Evolutionary conservation across 2,797 vertebrate genomes (phyloP), one percentile per base, ranked within the genome.

Genomic region (Galaxias olidus): DNA sequence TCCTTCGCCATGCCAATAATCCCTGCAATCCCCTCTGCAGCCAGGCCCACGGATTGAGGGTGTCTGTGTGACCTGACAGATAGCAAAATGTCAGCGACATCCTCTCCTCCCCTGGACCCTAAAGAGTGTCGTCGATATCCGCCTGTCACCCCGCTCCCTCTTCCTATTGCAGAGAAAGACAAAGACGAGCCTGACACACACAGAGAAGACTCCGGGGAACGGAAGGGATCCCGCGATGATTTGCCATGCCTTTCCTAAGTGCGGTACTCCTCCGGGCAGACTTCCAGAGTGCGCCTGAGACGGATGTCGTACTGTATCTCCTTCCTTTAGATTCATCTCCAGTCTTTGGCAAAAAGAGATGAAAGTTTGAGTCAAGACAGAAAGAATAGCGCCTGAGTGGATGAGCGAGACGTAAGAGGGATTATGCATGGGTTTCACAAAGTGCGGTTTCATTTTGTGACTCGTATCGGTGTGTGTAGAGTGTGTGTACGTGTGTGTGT

Each of bases 291-390:
- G 18, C 10, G 19, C 18, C 15, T 17, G 51, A 14, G 14, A 9
- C 8, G 43, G 15, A 9, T 17, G 18, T 58, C 53, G 40, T 44
- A 63, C 81, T 57, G 74, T 48, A 69, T 66, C 65, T 58, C 40
- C 47, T 57, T 30, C 62, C 18, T 61, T 65, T 62, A 70, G 63
- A 65, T 59, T 62, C 17, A 43, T 58, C 47, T 75, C 53, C 56
- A 56, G 67, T 68, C 63, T 77, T 65, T 93, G 87, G 91, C 90
- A 82, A 74, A 54, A n/a, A n/a, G n/a, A 78, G 88, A 92, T 93
- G 84, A 92, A 91, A 91, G 89, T 45, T 30, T 30, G 30, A 30
- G 30, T 3, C 30, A 3, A 30, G 30, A 30, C 30, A 3, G 30
- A 30, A 30, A 30, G 6, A 30, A 30, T 6, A 30, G 30, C 30